Evolutionary conservation across 2,888 invertebrate genomes (phyloP), one percentile per base, ranked within the genome.

Genomic region (Ethmia dodecea): DNA sequence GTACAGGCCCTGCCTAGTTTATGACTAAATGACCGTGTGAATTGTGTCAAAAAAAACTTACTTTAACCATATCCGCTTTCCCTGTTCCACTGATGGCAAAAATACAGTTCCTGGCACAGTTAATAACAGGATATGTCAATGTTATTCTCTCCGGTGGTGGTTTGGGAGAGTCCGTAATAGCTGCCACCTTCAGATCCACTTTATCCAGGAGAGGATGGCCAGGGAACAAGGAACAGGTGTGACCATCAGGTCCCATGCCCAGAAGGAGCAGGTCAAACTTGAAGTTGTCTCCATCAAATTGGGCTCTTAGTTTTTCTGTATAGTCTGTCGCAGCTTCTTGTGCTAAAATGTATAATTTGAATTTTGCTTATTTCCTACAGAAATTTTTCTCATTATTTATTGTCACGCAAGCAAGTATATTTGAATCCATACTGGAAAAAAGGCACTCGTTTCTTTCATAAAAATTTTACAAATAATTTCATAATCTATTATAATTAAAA

Each of bases 171-270:
- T 99, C 95, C 0, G 89, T 90, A 40, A 99, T 94, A 0, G 94
- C 83, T 5, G 95, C 94, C 3, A 37, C 37, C 86, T 94, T 91
- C 29, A 89, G 70, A 1, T 66, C 65, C 0, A 68, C 84, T 61
- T 94, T 94, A 0, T 89, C 64, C 1, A 95, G 75, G 5, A 92
- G 66, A 0, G 79, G 70, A 66, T 95, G 95, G 0, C 89, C 91
- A 0, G 99, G 99, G 78, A 99, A 99, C 10, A 99, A 77, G 0
- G 99, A 99, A 64, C 98, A 98, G 0, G 98, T 99, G 74, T 99
- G 99, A 0, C 99, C 99, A 67, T 99, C 99, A 0, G 98, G 98
- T 0, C 99, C 99, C 91, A 99, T 93, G 9, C 99, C 99, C 13
- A 99, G 86, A 6, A 99, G 84, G 0, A 99, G 80, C 30, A 98